Base-by-base conservation (phyloP, 2,888 invertebrate genomes). In the Pollenia angustigena region DNA sequence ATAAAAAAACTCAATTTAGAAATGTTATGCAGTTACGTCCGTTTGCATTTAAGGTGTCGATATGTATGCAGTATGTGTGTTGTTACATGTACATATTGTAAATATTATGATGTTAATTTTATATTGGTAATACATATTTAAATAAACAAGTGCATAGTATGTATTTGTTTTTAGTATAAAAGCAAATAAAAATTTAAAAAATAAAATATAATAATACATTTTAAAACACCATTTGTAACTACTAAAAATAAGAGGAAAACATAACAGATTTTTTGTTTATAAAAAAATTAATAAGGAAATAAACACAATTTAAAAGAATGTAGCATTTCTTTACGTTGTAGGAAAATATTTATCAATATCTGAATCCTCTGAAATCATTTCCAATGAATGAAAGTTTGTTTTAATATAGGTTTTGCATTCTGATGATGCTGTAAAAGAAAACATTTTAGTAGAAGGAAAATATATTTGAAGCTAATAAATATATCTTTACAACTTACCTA, bases 321-420 rank as follows among this genome's bases (percentile, higher is more conserved):
- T 14, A 85, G 18, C 23, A 56, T 52, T 32, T n/a, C 60, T 81
- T 87, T 87, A 87, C 42, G 62, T 60, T 7, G 44, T 76, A 14
- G 90, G 87, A 87, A 92, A 92, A 84, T 91, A 91, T 89, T 90
- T 91, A 54, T 92, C 91, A 85, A 92, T 91, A 81, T 92, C 92
- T 54, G 90, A 88, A 66, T 92, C 91, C 56, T 86, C 91, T 42
- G 89, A 89, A 71, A 92, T 92, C 89, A 91, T 91, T 83, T 90
- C 88, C 3, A 92, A 85, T 32, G 89, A 88, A 52, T 90, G 90
- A 87, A 92, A 92, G 10, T 89, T 91, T 14, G 90, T 89, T 72
- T 89, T 89, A n/a, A 92, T 91, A 78, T 90, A 92, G 0, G 80
- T 66, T 83, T 91, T 92, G 76, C 91, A 90, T 18, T 89, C 90